Percentiles rank a stretch among this genome's conserved stretches.
Conservation (phyloP, 2,797 vertebrate species). For the Varecia variegata region DNA sequence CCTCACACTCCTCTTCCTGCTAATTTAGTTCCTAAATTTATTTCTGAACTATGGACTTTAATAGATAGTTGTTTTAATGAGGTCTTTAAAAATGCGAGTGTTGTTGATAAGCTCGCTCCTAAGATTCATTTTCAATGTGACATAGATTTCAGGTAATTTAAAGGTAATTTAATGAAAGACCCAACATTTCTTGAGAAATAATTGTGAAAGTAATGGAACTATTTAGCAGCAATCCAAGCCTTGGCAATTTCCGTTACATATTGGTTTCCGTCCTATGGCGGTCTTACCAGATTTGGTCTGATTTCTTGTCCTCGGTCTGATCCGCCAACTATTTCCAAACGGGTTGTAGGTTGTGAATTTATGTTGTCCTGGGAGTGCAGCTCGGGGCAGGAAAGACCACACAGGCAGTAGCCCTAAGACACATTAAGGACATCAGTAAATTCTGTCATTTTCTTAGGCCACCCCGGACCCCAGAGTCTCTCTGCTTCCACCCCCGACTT, state of each 20-base stretch:
- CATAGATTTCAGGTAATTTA: slow-evolving; percentile 54
- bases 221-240: neutral
- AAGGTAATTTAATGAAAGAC: slow-evolving; percentile 40
- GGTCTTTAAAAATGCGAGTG: slow-evolving; percentile 50
- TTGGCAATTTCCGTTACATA: accelerated
- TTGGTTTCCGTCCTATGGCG: accelerated
- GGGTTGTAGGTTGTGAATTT: neutral
- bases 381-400: neutral
- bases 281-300: neutral
- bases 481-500: accelerated
- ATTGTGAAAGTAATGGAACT: neutral
- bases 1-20: slow-evolving; percentile 34
- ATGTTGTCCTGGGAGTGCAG: neutral
- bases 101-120: neutral
- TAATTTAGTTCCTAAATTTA: slow-evolving; percentile 67
- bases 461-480: no score
- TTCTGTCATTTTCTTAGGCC: accelerated
- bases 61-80: slow-evolving; percentile 48
- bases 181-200: neutral
- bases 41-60: slow-evolving; percentile 48
- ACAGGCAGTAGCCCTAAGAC: accelerated
- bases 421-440: accelerated
- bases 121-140: slow-evolving; percentile 19
- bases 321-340: neutral
- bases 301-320: neutral